Evolutionary conservation across 2,113 vertebrate genomes (phyloP).

Genomic region (Ibidorhyncha struthersii): DNA sequence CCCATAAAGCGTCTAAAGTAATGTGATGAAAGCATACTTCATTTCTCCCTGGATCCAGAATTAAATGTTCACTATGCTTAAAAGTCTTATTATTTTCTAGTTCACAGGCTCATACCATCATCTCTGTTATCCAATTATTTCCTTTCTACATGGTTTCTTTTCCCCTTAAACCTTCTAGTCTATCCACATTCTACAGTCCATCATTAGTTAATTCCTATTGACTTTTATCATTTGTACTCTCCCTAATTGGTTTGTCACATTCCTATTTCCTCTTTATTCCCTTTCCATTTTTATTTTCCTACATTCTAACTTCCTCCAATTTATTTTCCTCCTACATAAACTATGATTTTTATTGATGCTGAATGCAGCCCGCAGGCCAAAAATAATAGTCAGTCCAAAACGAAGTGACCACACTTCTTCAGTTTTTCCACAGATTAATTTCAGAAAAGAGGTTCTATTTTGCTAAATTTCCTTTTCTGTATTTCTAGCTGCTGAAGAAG

Average conservation of each 20-base stretch:
- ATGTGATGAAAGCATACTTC: not conserved
- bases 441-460: conserved; percentile 68
- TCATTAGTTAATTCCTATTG: conserved; percentile 32
- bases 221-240: conserved; percentile 24
- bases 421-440: conserved; percentile 71
- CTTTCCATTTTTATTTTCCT: conserved; percentile 1
- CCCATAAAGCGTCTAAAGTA: not conserved
- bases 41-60: not conserved
- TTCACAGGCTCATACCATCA: not conserved
- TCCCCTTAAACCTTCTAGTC: not conserved
- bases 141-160: not conserved
- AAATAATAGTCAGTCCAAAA: conserved; percentile 61
- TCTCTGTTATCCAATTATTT: conserved; percentile 1
- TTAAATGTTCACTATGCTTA: not conserved
- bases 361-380: conserved; percentile 54
- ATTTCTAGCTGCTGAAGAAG: conserved; percentile 77
- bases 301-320: not conserved
- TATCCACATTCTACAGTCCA: not conserved
- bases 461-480: conserved; percentile 74
- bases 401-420: conserved; percentile 44
- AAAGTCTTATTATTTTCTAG: not conserved
- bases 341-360: conserved; percentile 58
- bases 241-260: conserved; percentile 16
- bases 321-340: conserved; percentile 26
- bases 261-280: conserved; percentile 18